Evolutionary conservation across 1,140 invertebrate species (phyloP).

Genomic region (Calosoma granatense): DNA sequence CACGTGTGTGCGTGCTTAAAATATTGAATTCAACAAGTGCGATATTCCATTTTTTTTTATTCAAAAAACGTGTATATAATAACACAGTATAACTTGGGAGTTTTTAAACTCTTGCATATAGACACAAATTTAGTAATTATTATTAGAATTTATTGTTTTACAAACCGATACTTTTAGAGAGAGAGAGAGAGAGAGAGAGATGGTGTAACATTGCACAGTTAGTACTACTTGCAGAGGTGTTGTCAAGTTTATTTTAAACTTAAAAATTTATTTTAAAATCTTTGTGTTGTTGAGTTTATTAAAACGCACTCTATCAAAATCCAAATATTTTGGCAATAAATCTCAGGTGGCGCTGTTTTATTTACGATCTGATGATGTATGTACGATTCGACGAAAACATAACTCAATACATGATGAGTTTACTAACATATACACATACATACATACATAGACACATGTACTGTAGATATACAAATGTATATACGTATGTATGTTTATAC

Average conservation of each 20-base stretch:
- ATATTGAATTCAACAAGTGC: constrained; percentile 8
- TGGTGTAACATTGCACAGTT: background rate
- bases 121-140: too few relatives aligned
- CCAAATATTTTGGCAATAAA: constrained; percentile 9
- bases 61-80: background rate
- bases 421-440: too few relatives aligned
- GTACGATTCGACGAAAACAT: background rate
- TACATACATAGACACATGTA: too few relatives aligned
- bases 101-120: too few relatives aligned
- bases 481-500: too few relatives aligned
- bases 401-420: background rate
- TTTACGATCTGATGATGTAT: background rate
- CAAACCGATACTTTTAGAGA: constrained; percentile 1
- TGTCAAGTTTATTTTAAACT: background rate
- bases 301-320: constrained; percentile 9
- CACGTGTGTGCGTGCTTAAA: constrained; percentile 7
- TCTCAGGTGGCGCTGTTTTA: background rate
- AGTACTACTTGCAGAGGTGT: background rate
- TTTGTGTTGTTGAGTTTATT: background rate
- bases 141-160: background rate
- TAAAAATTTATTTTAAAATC: background rate
- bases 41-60: too few relatives aligned
- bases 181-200: too few relatives aligned
- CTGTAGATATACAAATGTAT: too few relatives aligned
- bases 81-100: constrained; percentile 1